Evolutionary conservation across 2,888 invertebrate genomes (phyloP).

Genomic region (Drosophila parthenogenetica): DNA sequence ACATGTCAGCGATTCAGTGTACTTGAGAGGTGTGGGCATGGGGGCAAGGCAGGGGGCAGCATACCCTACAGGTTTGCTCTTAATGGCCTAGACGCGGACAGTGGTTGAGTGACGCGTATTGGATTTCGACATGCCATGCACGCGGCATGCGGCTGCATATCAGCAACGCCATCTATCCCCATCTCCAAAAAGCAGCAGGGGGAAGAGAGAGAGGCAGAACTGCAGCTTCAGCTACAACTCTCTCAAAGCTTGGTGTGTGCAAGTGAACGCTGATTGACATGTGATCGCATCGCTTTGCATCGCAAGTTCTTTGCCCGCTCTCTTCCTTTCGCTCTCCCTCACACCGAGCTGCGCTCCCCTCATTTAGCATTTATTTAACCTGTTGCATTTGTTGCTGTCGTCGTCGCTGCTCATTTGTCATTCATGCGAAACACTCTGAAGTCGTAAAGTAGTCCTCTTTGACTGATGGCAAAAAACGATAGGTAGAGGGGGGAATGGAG

Average conservation of each 20-base stretch:
- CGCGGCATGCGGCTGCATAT: conserved; percentile 72
- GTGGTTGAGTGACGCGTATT: conserved; percentile 71
- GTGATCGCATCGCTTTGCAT: conserved; percentile 68
- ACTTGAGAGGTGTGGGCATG: neutral
- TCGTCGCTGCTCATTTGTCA: conserved; percentile 78
- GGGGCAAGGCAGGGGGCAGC: neutral
- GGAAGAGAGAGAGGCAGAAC: conserved; percentile 9
- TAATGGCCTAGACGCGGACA: conserved; percentile 72
- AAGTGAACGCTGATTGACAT: conserved; percentile 73
- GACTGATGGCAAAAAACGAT: conserved; percentile 5
- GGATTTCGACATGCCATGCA: conserved; percentile 76
- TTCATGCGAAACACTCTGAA: conserved; percentile 75
- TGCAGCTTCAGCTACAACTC: conserved; percentile 17
- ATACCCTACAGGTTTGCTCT: conserved; percentile 60
- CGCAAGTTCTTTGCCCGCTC: conserved; percentile 57
- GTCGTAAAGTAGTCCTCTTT: conserved; percentile 69
- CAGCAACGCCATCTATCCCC: conserved; percentile 72
- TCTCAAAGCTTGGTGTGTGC: conserved; percentile 30
- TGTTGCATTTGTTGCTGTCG: conserved; percentile 60
- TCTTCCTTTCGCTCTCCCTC: neutral
- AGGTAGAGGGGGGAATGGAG: neutral
- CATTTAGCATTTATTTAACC: conserved; percentile 48
- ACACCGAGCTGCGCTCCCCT: neutral
- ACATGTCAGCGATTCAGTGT: conserved; percentile 55
- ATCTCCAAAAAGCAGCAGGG: conserved; percentile 3